Base-by-base conservation (phyloP, 1,140 invertebrate species). In the Aphelinus atriplicis region DNA sequence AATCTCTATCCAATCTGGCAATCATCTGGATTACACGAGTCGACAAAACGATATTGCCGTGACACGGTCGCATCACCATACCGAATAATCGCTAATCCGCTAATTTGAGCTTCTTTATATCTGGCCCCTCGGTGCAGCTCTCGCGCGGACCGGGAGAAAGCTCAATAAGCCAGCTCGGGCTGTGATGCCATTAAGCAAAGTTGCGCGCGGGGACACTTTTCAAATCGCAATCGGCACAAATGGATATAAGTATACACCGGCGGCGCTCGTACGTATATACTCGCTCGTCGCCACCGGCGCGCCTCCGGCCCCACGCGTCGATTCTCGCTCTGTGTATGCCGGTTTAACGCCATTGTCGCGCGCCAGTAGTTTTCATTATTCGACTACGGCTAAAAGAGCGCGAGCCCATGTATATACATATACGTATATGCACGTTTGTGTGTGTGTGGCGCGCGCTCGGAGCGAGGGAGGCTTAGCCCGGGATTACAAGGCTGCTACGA, bases 401-500 rank as follows among this genome's bases (percentile, higher is more conserved):
- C n/a, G 26, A n/a, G 26, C 26, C 5, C 26, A 60, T 3, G 57
- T 60, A 10, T 6, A 53, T 26, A 26, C 26, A 26, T 26, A 26
- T 26, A 26, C 26, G 26, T 26, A 26, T 26, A 26, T 26, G 26
- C 26, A 26, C 26, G 26, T 26, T 26, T 26, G 26, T 26, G 26
- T 26, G 26, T 26, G 26, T 26, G 26, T 43, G 56, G 9, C 48
- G 48, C 6, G 56, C 5, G 1, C 51, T 3, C 6, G 47, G 6
- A 42, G 53, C 47, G 43, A 65, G 73, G 73, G 73, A 51, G 73
- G 61, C 73, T 75, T 75, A 75, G 60, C 67, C 3, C 43, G 7
- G 73, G 73, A 74, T 74, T 74, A 74, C 73, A 74, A 50, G 65
- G 51, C 48, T 56, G 58, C 48, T 58, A 66, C 56, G 71, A 60